These are phyloP conservation scores for Procambarus clarkii DNA, from an alignment of 1,140 invertebrate species.

Conservation along the genomic window DNA sequence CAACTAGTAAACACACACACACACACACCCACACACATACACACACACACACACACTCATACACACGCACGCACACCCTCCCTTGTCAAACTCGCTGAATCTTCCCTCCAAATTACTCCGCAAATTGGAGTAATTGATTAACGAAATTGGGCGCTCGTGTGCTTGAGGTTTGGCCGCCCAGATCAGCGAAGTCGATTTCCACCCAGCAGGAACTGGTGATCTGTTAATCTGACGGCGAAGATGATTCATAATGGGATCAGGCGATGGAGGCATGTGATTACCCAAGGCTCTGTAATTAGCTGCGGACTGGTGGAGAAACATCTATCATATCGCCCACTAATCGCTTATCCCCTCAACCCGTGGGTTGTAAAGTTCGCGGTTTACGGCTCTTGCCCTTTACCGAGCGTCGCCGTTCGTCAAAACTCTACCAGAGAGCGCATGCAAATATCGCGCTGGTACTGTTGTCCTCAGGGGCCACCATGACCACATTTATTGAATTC, in stretches of 20 bases:
- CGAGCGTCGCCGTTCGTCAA: background rate
- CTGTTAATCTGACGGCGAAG: background rate
- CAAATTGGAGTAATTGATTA: background rate
- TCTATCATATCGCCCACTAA: background rate
- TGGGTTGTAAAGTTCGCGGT: background rate
- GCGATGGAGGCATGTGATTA: conserved; percentile 7
- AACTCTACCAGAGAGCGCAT: background rate
- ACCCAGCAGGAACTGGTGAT: background rate
- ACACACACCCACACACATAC: too few relatives aligned
- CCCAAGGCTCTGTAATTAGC: background rate
- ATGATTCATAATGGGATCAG: background rate
- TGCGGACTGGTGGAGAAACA: background rate
- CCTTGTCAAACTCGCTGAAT: too few relatives aligned
- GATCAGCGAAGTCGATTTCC: background rate
- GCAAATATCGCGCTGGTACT: background rate
- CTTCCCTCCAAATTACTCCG: too few relatives aligned
- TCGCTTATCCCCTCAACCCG: conserved; percentile 8
- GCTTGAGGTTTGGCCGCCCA: background rate
- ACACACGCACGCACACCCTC: too few relatives aligned
- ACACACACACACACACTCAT: too few relatives aligned
- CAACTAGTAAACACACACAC: too few relatives aligned
- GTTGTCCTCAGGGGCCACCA: background rate
- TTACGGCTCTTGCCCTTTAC: background rate
- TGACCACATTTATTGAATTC: too few relatives aligned
- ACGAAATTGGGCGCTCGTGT: background rate